Evolutionary conservation across 2,797 vertebrate genomes (phyloP), one percentile per base, ranked within the genome.

Genomic region (Nannoperca australis): DNA sequence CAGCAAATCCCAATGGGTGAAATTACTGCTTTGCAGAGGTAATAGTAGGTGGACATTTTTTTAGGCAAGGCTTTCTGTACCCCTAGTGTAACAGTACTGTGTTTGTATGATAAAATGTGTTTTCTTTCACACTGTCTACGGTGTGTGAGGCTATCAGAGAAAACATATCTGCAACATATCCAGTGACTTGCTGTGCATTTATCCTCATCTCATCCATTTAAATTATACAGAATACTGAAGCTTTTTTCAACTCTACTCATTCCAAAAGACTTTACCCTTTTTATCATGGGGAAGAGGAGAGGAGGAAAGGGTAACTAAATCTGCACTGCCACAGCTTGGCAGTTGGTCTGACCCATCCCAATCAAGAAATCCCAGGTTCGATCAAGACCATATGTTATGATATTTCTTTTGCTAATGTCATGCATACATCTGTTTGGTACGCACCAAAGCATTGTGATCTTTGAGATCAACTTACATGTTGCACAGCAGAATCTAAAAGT

Each of bases 341-440:
- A 73, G 62, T 66, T 70, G 34, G 61, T 59, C 79, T 27, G 32
- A 68, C 63, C 67, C 64, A 34, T 61, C 67, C 70, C 69, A 70
- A 36, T 55, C 50, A 50, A 53, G 42, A 83, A 63, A 70, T 75
- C 58, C 10, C 51, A 11, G 27, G 66, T 71, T 72, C 32, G 13
- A 69, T 77, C 53, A 38, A 75, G 54, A 64, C 78, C 69, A 82
- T 78, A 79, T 85, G 73, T 63, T 60, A 47, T 49, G 10, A 50
- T 71, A 42, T 76, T 68, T 79, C 30, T 75, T 68, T 85, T 12
- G 70, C 67, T 73, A n/a, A 54, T 74, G 47, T 75, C 70, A 67
- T 64, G 68, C 45, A 40, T 44, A 20, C 44, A 24, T 73, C 61
- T 76, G 53, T 84, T 72, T 83, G 55, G n/a, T 15, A 34, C 5